Evolutionary conservation across 2,113 vertebrate genomes (phyloP), one percentile per base, ranked within the genome.

Genomic region (Myodes glareolus): DNA sequence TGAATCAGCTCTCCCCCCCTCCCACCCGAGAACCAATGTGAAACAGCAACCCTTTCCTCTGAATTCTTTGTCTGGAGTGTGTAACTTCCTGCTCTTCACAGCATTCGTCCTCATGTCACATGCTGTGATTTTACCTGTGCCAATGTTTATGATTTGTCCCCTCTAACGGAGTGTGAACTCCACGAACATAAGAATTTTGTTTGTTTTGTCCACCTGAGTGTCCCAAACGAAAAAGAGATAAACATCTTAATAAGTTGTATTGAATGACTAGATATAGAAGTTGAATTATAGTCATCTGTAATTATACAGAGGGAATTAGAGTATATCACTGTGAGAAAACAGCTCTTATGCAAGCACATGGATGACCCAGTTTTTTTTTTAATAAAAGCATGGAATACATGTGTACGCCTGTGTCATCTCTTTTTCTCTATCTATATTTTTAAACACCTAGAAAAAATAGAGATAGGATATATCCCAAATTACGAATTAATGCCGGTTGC

Each of bases 401-500:
- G 75, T 73, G n/a, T 63, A 27, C 68, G 33, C 61, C 8, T 42
- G 6, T 85, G 42, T 39, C 10, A 65, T 77, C 75, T 86, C 6
- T 68, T 29, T 42, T 17, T 88, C 27, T 63, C 63, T 90, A 10
- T 67, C 45, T 42, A 2, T 88, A 92, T 82, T 94, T 92, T 42
- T 76, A 89, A 95, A n/a, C 72, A 65, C 78, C 61, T 42, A 96
- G 45, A 75, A 91, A 92, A 93, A 19, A 72, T 12, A 63, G 68
- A 90, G 0, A 73, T 47, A 65, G 4, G 8, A 36, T 67, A 68
- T 77, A 77, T 36, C 14, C 23, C 73, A 94, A 95, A 92, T 89
- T 86, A 25, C 39, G 95, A 91, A 94, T 95, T 90, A 94, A 84
- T 16, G n/a, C 23, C 65, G 29, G 27, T 91, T 84, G 31, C 89